Conservation (phyloP, 2,113 vertebrate species). For the Uria lomvia region DNA sequence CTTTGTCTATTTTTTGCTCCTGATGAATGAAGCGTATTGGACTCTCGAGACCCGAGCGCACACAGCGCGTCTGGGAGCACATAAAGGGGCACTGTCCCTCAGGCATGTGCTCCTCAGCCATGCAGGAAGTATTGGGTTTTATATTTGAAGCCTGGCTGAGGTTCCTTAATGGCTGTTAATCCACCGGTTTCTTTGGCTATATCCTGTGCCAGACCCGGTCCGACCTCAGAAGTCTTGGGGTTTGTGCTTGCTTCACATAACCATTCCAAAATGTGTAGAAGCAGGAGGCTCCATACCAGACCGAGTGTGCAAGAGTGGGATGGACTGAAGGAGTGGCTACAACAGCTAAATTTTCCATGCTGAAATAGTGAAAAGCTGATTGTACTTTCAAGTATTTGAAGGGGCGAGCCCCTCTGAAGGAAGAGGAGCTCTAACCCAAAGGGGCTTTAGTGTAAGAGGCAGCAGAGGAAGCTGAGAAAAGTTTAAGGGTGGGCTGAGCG, state of each 20-base stretch:
- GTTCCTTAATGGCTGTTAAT: slow-evolving; percentile 26
- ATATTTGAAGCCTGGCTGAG: slow-evolving; percentile 27
- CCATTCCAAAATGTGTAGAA: not conserved
- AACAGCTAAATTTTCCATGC: not conserved
- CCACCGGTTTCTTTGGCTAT: slow-evolving; percentile 5
- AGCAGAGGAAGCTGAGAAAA: not conserved
- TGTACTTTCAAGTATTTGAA: not conserved
- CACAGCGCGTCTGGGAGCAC: not conserved
- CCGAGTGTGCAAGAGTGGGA: not conserved
- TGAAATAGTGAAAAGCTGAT: not conserved
- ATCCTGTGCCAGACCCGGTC: not conserved
- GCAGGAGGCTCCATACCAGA: not conserved
- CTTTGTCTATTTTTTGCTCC: slow-evolving; percentile 52
- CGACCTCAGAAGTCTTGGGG: not conserved
- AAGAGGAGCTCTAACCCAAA: not conserved
- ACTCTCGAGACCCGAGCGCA: not conserved
- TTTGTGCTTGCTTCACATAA: not conserved
- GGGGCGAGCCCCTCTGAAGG: not conserved
- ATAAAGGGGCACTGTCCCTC: slow-evolving; percentile 50
- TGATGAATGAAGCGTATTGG: slow-evolving; percentile 18
- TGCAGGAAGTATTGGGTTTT: slow-evolving; percentile 18
- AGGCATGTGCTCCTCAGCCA: slow-evolving; percentile 18
- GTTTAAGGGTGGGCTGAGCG: not conserved
- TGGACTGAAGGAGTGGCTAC: not conserved
- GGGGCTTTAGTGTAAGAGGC: not conserved